These are phyloP conservation scores for Dromas ardeola DNA, from an alignment of 2,113 vertebrate genomes.

Conservation along the genomic window DNA sequence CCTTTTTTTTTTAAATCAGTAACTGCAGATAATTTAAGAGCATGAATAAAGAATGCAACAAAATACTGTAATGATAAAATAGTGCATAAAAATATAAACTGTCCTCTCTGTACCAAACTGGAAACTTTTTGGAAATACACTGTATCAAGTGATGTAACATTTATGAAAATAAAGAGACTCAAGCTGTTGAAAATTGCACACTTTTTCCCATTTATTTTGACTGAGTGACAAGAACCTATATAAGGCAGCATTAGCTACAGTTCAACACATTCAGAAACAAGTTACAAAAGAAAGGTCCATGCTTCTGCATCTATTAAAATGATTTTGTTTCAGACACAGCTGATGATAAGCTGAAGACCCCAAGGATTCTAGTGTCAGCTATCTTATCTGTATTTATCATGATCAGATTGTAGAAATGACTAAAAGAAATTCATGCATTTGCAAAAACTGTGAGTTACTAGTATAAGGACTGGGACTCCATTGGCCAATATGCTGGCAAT, in stretches of 20 bases:
- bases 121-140: background rate
- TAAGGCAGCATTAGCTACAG: background rate
- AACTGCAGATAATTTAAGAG: background rate
- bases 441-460: background rate
- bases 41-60: background rate
- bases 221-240: background rate
- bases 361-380: background rate
- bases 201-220: conserved; percentile 36
- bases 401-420: background rate
- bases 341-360: background rate
- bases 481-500: background rate
- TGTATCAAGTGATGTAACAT: background rate
- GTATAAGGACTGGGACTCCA: background rate
- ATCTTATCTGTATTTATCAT: background rate
- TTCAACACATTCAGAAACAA: background rate
- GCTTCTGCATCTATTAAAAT: background rate
- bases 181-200: background rate
- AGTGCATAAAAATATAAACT: background rate
- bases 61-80: background rate
- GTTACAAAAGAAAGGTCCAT: background rate
- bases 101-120: background rate
- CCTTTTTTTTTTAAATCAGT: background rate
- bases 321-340: background rate
- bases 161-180: conserved; percentile 55
- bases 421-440: background rate